Evolutionary conservation across 2,113 vertebrate species (phyloP).

Genomic region (Mohoua ochrocephala): DNA sequence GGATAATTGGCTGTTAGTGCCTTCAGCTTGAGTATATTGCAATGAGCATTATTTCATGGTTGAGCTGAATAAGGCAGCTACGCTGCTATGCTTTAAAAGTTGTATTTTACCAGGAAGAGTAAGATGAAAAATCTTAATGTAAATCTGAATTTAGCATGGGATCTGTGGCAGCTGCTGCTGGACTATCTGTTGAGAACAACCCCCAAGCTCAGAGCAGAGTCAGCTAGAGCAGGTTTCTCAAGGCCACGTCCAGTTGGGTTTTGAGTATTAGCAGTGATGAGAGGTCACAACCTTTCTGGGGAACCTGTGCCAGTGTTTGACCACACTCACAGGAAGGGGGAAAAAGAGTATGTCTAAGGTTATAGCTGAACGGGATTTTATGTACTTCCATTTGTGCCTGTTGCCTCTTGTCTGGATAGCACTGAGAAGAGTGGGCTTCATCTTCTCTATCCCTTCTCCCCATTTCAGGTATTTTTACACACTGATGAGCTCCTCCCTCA

Average conservation of each 20-base stretch:
- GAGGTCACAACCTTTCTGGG: background rate
- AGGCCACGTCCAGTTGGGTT: background rate
- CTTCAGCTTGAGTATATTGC: background rate
- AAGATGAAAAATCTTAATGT: background rate
- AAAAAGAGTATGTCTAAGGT: background rate
- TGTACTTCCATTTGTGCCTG: background rate
- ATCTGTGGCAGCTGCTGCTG: background rate
- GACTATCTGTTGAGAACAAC: background rate
- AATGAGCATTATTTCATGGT: background rate
- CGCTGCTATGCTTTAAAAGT: background rate
- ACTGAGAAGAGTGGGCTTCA: background rate
- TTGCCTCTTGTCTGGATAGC: background rate
- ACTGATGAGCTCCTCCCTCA: background rate
- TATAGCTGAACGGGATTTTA: background rate
- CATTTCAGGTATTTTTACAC: background rate
- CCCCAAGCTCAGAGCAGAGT: background rate
- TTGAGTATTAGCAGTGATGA: background rate
- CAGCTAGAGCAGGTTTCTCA: background rate
- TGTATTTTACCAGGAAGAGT: background rate
- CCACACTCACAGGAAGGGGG: background rate
- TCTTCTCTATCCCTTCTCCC: background rate
- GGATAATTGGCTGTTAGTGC: background rate
- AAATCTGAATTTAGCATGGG: background rate
- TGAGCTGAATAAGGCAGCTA: background rate
- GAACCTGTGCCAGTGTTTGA: background rate